Conservation (phyloP, 2,888 invertebrate species). For the Philereme vetulata region DNA sequence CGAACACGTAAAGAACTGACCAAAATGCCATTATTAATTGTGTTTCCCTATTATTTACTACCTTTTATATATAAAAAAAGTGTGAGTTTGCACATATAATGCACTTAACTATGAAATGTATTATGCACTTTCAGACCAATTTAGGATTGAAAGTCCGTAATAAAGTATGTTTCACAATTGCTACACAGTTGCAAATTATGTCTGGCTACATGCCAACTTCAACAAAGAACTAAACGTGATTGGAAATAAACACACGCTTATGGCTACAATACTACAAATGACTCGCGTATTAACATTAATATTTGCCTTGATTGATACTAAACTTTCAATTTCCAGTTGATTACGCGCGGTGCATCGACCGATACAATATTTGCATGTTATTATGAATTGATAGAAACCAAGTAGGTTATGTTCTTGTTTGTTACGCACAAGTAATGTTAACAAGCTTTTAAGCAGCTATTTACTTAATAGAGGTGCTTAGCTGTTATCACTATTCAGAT, state of each 20-base stretch:
- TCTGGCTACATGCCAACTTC: conserved; percentile 32
- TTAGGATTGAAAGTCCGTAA: conserved; percentile 12
- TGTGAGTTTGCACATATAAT: neutral
- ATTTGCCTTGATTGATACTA: conserved; percentile 38
- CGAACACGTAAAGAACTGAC: too few species aligned
- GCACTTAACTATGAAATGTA: neutral
- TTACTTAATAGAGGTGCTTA: conserved; percentile 25
- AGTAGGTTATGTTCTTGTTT: conserved; percentile 17
- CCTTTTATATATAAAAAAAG: too few species aligned
- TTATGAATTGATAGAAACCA: conserved; percentile 29
- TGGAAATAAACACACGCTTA: conserved; percentile 24
- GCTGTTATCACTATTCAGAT: conserved; percentile 19
- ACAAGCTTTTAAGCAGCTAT: conserved; percentile 16
- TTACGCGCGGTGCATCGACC: conserved; percentile 38
- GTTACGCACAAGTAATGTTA: conserved; percentile 20
- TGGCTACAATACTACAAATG: conserved; percentile 24
- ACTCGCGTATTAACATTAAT: conserved; percentile 34
- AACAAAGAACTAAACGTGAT: conserved; percentile 36
- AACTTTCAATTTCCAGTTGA: conserved; percentile 39
- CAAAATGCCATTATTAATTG: too few species aligned
- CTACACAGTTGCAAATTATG: conserved; percentile 23
- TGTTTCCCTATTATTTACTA: too few species aligned
- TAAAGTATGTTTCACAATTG: conserved; percentile 18
- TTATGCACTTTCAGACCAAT: conserved; percentile 5
- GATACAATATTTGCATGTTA: conserved; percentile 34